phyloP scores from a whole-genome alignment of 2,888 invertebrate species.

The Ashinkailepas kermadecensis region DNA sequence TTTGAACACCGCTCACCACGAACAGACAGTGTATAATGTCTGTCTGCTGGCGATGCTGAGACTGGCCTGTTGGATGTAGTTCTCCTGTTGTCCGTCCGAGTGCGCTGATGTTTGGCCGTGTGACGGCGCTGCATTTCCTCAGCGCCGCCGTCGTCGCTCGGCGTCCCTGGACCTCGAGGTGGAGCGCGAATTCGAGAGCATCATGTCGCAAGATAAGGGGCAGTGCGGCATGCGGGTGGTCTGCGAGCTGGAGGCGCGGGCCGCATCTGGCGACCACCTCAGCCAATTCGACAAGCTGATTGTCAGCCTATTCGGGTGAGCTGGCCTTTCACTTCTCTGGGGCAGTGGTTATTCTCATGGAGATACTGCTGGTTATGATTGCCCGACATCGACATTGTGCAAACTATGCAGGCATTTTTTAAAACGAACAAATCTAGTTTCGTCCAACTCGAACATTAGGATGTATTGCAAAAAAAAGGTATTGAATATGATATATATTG shows the following conservation, averaged over 20 bases:
- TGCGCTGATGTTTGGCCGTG: not conserved
- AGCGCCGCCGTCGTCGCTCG: not conserved
- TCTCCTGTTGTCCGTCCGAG: too few relatives aligned
- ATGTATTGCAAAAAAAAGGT: too few relatives aligned
- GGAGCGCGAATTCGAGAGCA: conserved; percentile 12
- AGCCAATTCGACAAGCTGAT: not conserved
- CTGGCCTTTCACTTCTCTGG: not conserved
- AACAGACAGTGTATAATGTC: not conserved
- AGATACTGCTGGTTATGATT: not conserved
- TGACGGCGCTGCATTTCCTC: too few relatives aligned
- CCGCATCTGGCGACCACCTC: not conserved
- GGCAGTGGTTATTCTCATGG: not conserved
- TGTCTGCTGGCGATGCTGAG: not conserved
- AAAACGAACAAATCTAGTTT: too few relatives aligned
- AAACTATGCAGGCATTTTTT: not conserved
- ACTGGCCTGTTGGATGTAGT: not conserved
- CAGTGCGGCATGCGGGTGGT: conserved; percentile 15
- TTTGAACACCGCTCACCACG: too few relatives aligned
- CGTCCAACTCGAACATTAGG: too few relatives aligned
- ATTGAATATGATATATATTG: too few relatives aligned
- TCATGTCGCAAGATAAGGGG: conserved; percentile 4
- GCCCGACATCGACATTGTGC: not conserved
- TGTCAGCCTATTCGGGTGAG: conserved; percentile 15
- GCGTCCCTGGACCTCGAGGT: too few relatives aligned
- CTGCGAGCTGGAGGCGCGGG: conserved; percentile 8